Percentiles rank a stretch among this genome's conserved stretches.
phyloP scores from a whole-genome alignment of 2,113 vertebrate species.

The Macrotis lagotis region DNA sequence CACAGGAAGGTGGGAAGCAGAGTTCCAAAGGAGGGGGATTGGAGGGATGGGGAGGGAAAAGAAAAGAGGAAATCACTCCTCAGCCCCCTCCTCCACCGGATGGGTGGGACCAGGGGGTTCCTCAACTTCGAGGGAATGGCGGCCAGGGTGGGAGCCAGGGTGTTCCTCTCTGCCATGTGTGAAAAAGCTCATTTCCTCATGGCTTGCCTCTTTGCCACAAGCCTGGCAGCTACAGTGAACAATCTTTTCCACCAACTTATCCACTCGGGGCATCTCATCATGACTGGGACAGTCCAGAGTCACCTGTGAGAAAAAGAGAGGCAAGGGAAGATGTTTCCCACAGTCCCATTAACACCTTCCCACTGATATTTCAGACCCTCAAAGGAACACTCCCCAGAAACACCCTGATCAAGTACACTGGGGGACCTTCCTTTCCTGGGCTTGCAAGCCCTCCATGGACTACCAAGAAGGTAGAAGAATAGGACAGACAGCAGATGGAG shows the following conservation, averaged over 20 bases:
- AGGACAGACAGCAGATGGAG: not conserved
- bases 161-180: slow-evolving; percentile 88
- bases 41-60: slow-evolving; percentile 48
- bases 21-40: slow-evolving; percentile 55
- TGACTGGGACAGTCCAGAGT: slow-evolving; percentile 93
- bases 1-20: slow-evolving; percentile 60
- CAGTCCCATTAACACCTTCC: not conserved
- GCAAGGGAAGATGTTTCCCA: fast-evolving
- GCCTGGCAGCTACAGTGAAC: slow-evolving; percentile 98
- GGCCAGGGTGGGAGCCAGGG: slow-evolving; percentile 75
- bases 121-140: slow-evolving; percentile 77
- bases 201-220: slow-evolving; percentile 92
- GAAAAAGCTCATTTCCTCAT: slow-evolving; percentile 94
- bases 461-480: not conserved
- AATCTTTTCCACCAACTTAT: slow-evolving; percentile 98
- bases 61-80: slow-evolving; percentile 65
- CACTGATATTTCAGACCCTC: not conserved
- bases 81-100: slow-evolving; percentile 77
- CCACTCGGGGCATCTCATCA: slow-evolving; percentile 91
- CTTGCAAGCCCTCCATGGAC: not conserved
- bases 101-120: slow-evolving; percentile 67
- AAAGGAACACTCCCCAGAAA: fast-evolving
- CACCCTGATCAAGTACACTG: not conserved
- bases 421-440: no score
- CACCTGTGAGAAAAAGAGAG: slow-evolving; percentile 84